Conservation (phyloP, 2,797 vertebrate genomes). For the Hippocampus kuda region DNA sequence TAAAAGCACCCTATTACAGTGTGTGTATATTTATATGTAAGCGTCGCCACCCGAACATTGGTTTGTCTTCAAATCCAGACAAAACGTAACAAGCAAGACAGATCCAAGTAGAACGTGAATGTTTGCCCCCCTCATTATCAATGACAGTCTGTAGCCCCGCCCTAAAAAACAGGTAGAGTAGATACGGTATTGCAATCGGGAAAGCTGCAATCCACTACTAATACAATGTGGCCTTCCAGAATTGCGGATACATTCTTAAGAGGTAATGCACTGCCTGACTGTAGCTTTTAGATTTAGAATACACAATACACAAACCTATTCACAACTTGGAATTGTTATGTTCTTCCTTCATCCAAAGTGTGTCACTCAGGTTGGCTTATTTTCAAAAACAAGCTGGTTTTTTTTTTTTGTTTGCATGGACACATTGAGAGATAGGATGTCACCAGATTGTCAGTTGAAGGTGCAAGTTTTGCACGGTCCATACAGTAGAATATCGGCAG, state of each 20-base stretch:
- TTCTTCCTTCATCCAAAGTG: slow-evolving; percentile 30
- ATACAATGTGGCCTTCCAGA: slow-evolving; percentile 26
- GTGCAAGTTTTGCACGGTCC: slow-evolving; percentile 16
- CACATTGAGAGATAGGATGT: slow-evolving; percentile 12
- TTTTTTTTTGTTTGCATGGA: slow-evolving; percentile 6
- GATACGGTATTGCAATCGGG: slow-evolving; percentile 22
- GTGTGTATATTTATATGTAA: background rate
- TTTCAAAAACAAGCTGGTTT: slow-evolving; percentile 9
- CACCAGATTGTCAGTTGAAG: slow-evolving; percentile 49
- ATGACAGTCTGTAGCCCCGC: slow-evolving; percentile 16
- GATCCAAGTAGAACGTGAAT: background rate
- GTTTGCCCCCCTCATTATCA: slow-evolving; percentile 3
- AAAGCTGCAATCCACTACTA: slow-evolving; percentile 52
- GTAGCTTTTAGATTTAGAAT: slow-evolving; percentile 24
- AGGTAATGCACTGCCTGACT: slow-evolving; percentile 45
- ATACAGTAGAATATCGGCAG: slow-evolving; percentile 13
- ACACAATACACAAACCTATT: slow-evolving; percentile 46
- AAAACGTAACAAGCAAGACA: background rate
- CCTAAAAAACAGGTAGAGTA: slow-evolving; percentile 23
- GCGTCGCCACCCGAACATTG: background rate
- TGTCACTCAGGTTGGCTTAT: slow-evolving; percentile 3
- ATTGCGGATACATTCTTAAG: slow-evolving; percentile 38
- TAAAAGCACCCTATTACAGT: background rate
- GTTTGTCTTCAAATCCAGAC: background rate
- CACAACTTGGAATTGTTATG: slow-evolving; percentile 38